These are phyloP conservation scores for Amphimedon queenslandica DNA, from an alignment of 37 sponge, comb jelly and placozoan species.

Conservation along the genomic window DNA sequence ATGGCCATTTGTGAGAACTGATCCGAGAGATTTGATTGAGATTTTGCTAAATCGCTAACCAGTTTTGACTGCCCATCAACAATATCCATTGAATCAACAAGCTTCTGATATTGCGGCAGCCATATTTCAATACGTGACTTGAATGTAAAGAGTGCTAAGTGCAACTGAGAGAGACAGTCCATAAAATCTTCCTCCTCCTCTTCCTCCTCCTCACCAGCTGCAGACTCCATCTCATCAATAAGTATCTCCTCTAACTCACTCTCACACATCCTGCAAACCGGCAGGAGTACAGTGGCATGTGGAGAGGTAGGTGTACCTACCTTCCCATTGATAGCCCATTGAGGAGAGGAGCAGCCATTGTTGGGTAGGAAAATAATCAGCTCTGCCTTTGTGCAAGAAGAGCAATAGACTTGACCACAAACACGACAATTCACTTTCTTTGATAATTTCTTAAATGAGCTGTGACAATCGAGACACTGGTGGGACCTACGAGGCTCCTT, in stretches of 20 bases:
- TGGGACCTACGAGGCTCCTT: slow-evolving; percentile 1
- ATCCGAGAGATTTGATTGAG: slow-evolving; percentile 38
- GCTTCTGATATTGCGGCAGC: slow-evolving; percentile 26
- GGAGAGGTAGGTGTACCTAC: slow-evolving; percentile 24
- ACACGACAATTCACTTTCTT: slow-evolving; percentile 58
- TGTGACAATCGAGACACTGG: slow-evolving; percentile 16
- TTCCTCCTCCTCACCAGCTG: neutral
- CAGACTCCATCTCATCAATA: slow-evolving; percentile 1
- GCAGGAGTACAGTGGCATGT: neutral
- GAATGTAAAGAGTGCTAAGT: slow-evolving; percentile 11
- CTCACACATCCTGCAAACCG: slow-evolving; percentile 25
- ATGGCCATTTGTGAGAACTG: slow-evolving; percentile 39
- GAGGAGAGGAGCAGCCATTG: neutral
- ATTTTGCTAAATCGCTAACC: slow-evolving; percentile 17
- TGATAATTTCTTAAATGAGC: neutral
- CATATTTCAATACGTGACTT: slow-evolving; percentile 17
- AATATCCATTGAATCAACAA: slow-evolving; percentile 28
- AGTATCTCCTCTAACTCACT: slow-evolving; percentile 14
- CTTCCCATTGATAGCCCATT: slow-evolving; percentile 58
- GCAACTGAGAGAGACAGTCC: slow-evolving; percentile 18
- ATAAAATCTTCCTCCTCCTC: slow-evolving; percentile 6
- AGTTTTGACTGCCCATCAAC: slow-evolving; percentile 5
- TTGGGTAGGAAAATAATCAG: slow-evolving; percentile 28
- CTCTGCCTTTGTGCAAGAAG: slow-evolving; percentile 29
- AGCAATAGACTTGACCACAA: slow-evolving; percentile 65